phyloP scores from a whole-genome alignment of 1,140 invertebrate genomes.

The Onthophagus taurus region DNA sequence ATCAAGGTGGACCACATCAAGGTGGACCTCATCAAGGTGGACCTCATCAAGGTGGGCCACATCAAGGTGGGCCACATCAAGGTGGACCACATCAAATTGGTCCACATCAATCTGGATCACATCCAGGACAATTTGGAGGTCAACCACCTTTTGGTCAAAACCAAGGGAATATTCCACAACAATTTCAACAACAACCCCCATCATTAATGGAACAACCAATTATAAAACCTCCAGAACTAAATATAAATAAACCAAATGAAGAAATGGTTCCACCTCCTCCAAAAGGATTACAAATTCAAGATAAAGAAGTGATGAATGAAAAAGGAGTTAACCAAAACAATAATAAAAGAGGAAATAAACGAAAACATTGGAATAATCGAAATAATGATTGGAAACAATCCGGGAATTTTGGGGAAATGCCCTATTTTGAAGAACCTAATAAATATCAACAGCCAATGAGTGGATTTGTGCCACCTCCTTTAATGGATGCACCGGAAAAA shows the following conservation, averaged over 20 bases:
- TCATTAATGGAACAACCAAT: constrained; percentile 7
- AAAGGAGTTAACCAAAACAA: too few relatives aligned
- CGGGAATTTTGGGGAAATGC: constrained; percentile 2
- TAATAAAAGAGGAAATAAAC: constrained; percentile 9
- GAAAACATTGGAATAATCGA: not conserved
- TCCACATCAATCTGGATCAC: constrained; percentile 11
- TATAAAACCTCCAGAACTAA: not conserved
- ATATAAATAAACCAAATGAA: constrained; percentile 5
- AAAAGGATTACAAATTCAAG: not conserved
- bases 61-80: too few relatives aligned
- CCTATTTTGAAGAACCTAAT: constrained; percentile 10
- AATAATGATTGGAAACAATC: not conserved
- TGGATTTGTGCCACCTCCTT: constrained; percentile 35
- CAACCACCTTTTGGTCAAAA: constrained; percentile 10
- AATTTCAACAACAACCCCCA: constrained; percentile 9
- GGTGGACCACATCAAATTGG: too few relatives aligned
- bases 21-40: too few relatives aligned
- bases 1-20: too few relatives aligned
- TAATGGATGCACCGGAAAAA: constrained; percentile 41
- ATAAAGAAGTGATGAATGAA: constrained; percentile 1
- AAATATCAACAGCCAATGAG: constrained; percentile 23
- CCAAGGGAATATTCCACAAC: constrained; percentile 1
- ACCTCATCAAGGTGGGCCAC: too few relatives aligned
- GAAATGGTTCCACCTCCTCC: constrained; percentile 11
- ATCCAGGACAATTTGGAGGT: constrained; percentile 9